phyloP scores from a whole-genome alignment of 1,140 invertebrate species.

The Drosophila fuyamai region DNA sequence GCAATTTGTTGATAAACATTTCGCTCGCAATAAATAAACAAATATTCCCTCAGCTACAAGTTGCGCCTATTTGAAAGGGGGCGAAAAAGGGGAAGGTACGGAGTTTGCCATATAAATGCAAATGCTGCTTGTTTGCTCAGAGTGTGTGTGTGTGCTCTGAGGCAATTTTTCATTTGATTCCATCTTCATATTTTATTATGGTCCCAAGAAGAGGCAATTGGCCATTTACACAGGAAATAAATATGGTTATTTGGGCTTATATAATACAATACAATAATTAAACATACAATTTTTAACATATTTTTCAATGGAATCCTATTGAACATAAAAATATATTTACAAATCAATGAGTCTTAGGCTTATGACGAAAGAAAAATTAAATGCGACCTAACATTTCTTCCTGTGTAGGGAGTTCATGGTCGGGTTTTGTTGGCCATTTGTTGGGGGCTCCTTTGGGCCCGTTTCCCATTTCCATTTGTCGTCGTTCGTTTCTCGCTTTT shows the following conservation, averaged over 20 bases:
- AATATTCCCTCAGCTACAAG: slow-evolving; percentile 71
- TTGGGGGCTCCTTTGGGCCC: slow-evolving; percentile 32
- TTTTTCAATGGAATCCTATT: no score
- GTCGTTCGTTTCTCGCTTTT: slow-evolving; percentile 42
- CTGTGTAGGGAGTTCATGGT: slow-evolving; percentile 34
- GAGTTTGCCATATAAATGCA: slow-evolving; percentile 77
- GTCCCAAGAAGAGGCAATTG: slow-evolving; percentile 43
- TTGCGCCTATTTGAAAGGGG: slow-evolving; percentile 54
- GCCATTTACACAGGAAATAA: slow-evolving; percentile 5
- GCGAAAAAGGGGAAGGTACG: slow-evolving; percentile 19
- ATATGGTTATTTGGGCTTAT: neutral
- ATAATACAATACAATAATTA: no score
- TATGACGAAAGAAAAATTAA: no score
- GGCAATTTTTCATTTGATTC: slow-evolving; percentile 84
- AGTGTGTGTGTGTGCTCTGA: slow-evolving; percentile 67
- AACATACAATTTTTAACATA: no score
- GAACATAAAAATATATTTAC: no score
- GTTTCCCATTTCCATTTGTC: slow-evolving; percentile 74
- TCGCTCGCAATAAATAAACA: slow-evolving; percentile 84
- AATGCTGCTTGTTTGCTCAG: slow-evolving; percentile 71
- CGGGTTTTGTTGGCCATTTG: slow-evolving; percentile 23
- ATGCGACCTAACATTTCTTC: neutral
- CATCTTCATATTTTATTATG: slow-evolving; percentile 84
- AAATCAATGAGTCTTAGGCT: neutral
- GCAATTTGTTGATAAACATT: slow-evolving; percentile 84